These are phyloP conservation scores for Pipistrellus kuhlii DNA, from an alignment of 2,797 vertebrate genomes.

Conservation along the genomic window DNA sequence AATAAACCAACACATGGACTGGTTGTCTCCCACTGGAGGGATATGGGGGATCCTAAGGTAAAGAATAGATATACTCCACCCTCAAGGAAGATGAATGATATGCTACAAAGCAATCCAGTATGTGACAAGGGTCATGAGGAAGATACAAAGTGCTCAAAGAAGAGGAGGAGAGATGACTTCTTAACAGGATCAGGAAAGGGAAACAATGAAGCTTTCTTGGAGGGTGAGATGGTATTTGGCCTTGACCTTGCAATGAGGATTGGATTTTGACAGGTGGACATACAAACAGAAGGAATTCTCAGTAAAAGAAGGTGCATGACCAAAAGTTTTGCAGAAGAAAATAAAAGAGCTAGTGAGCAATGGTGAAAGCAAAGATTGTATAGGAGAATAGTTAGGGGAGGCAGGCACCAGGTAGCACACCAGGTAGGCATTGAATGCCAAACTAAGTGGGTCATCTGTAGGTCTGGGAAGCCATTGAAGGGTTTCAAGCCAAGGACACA, in stretches of 20 bases:
- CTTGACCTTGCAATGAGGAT: neutral
- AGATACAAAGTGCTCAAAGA: neutral
- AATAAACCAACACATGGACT: neutral
- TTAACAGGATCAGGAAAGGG: constrained; percentile 1
- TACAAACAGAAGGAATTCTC: constrained; percentile 9
- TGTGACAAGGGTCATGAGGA: neutral
- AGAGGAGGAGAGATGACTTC: neutral
- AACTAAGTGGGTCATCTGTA: neutral
- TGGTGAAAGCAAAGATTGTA: neutral
- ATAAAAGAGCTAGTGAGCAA: neutral
- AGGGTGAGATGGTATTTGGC: neutral
- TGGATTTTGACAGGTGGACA: constrained; percentile 44
- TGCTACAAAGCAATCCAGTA: constrained; percentile 1
- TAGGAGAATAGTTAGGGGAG: constrained; percentile 41
- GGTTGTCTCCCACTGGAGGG: neutral
- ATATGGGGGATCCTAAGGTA: neutral
- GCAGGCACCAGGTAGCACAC: neutral
- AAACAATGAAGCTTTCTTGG: constrained; percentile 23
- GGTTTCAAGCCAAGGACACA: neutral
- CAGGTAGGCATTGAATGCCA: neutral
- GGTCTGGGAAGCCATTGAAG: neutral
- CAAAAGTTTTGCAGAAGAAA: constrained; percentile 34
- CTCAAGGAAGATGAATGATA: neutral
- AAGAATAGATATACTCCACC: neutral
- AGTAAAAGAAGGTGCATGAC: constrained; percentile 12